Conservation (phyloP, 2,888 invertebrate species). For the Proisotoma minuta region DNA sequence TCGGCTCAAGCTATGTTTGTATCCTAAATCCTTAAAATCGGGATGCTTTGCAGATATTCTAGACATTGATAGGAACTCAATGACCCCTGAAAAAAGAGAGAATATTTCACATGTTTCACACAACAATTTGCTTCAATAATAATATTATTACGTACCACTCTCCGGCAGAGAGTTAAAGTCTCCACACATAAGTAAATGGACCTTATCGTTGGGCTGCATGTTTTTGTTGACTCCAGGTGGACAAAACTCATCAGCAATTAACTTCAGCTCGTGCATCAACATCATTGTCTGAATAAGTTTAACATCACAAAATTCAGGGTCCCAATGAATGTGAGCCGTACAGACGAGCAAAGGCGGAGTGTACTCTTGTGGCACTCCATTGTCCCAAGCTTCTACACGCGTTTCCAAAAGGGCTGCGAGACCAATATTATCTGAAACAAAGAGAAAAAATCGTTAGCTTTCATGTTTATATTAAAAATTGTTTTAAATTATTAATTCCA, state of each 20-base stretch:
- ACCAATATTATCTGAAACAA: conserved; percentile 80
- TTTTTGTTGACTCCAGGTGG: not conserved
- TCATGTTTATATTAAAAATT: not conserved
- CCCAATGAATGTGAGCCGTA: conserved; percentile 99
- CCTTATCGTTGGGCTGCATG: conserved; percentile 58
- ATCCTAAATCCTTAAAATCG: conserved; percentile 93
- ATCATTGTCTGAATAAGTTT: conserved; percentile 99
- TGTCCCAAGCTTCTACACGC: conserved; percentile 91
- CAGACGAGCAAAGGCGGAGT: conserved; percentile 84
- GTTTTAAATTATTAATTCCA: not conserved
- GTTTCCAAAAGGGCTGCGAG: conserved; percentile 91
- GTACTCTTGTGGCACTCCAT: conserved; percentile 57
- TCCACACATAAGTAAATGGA: conserved; percentile 90
- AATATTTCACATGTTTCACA: not conserved
- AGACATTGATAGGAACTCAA: conserved; percentile 89
- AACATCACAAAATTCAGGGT: conserved; percentile 98
- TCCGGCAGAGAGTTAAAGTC: conserved; percentile 98
- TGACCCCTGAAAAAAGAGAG: conserved; percentile 65
- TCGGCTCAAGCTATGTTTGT: conserved; percentile 83
- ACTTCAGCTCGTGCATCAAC: conserved; percentile 88
- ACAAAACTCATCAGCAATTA: conserved; percentile 79
- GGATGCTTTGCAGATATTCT: conserved; percentile 84
- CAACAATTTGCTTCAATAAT: conserved; percentile 50
- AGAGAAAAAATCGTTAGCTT: conserved; percentile 8
- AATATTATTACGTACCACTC: conserved; percentile 58